Evolutionary conservation across 2,113 vertebrate species (phyloP).

Genomic region (Perognathus longimembris): DNA sequence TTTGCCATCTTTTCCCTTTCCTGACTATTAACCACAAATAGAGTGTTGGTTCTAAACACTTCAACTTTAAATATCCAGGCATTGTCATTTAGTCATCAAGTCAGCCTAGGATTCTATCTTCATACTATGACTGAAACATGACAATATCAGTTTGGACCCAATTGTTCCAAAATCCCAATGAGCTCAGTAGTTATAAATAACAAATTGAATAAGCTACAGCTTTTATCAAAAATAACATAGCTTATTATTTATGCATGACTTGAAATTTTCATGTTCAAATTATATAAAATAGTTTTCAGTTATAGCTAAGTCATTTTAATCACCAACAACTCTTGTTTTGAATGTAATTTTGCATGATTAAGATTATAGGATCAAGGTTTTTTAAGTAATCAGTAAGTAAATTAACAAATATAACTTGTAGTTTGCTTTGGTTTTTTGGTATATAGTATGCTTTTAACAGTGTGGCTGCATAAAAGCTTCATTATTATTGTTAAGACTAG

Average conservation of each 20-base stretch:
- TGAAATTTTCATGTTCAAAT: conserved; percentile 1
- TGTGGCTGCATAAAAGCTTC: not conserved
- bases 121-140: not conserved
- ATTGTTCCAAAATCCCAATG: not conserved
- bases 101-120: not conserved
- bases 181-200: not conserved
- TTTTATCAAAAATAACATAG: not conserved
- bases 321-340: not conserved
- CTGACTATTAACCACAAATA: not conserved
- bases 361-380: conserved; percentile 20
- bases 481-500: not conserved
- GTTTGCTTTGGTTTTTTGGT: conserved; percentile 5
- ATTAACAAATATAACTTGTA: conserved; percentile 35
- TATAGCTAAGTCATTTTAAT: conserved; percentile 42
- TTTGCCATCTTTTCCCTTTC: not conserved
- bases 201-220: not conserved
- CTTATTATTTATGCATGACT: conserved; percentile 33
- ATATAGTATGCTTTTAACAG: not conserved
- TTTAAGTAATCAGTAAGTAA: conserved; percentile 45
- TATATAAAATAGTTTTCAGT: not conserved
- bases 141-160: not conserved
- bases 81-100: not conserved
- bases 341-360: conserved; percentile 28
- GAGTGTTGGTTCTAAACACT: not conserved
- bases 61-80: not conserved